phyloP scores from a whole-genome alignment of 2,797 vertebrate species.

The Syngnathus acus region DNA sequence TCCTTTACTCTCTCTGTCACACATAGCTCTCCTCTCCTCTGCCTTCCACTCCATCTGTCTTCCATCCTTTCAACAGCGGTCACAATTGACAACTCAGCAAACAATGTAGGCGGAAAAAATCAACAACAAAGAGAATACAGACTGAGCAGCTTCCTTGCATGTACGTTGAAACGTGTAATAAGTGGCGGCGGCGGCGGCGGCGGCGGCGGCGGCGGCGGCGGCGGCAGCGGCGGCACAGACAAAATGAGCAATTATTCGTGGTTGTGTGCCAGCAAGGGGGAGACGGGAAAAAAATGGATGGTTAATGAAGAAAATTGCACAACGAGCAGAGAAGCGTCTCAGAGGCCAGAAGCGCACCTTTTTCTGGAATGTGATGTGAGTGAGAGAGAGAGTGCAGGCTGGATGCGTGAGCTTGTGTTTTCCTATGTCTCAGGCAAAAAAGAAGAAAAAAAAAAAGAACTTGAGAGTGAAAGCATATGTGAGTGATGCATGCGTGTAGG shows the following conservation, averaged over 20 bases:
- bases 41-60: constrained; percentile 23
- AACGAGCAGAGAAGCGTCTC: constrained; percentile 41
- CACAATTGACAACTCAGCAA: constrained; percentile 63
- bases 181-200: constrained; percentile 28
- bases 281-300: constrained; percentile 24
- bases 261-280: constrained; percentile 19
- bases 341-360: constrained; percentile 35
- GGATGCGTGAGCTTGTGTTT: constrained; percentile 28
- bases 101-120: constrained; percentile 21
- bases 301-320: constrained; percentile 44
- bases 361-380: constrained; percentile 41
- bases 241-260: constrained; percentile 23
- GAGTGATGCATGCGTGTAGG: constrained; percentile 4
- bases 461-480: constrained; percentile 7
- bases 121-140: constrained; percentile 39
- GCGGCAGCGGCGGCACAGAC: constrained; percentile 13
- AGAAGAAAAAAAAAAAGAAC: not conserved
- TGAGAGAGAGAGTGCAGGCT: constrained; percentile 20
- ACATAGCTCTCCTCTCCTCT: constrained; percentile 15
- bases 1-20: constrained; percentile 33
- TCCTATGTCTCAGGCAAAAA: constrained; percentile 20
- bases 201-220: too few species aligned
- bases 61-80: constrained; percentile 61
- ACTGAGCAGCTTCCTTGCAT: constrained; percentile 54
- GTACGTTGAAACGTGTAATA: constrained; percentile 44